These are phyloP conservation scores for Lithodes maja DNA, from an alignment of 2,888 invertebrate species.

Conservation along the genomic window DNA sequence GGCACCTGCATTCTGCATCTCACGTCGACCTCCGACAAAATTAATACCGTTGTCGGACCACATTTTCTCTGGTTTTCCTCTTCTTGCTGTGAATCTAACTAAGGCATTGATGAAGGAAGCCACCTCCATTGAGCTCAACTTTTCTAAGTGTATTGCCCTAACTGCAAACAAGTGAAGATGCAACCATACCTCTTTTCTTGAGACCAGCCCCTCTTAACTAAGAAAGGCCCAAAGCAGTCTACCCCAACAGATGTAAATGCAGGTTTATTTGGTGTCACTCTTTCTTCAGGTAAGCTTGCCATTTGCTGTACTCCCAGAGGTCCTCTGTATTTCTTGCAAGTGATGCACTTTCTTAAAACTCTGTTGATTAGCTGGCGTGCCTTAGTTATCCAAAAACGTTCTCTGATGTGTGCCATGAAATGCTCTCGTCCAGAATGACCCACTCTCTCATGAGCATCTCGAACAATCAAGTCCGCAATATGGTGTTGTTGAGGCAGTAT, in stretches of 20 bases:
- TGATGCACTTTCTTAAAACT: conserved; percentile 25
- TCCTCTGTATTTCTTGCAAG: conserved; percentile 10
- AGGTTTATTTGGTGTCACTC: conserved; percentile 17
- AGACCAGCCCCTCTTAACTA: conserved; percentile 21
- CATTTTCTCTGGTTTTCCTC: conserved; percentile 5
- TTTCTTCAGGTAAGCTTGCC: conserved; percentile 12
- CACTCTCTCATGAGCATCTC: not conserved
- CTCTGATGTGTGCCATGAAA: conserved; percentile 19
- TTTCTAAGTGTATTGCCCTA: conserved; percentile 23
- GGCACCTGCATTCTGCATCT: not conserved
- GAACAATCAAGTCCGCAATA: not conserved
- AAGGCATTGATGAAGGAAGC: conserved; percentile 27
- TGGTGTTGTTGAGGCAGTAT: conserved; percentile 9
- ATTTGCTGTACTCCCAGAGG: conserved; percentile 2
- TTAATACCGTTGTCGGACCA: conserved; percentile 25
- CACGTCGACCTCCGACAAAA: not conserved
- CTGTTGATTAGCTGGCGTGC: conserved; percentile 13
- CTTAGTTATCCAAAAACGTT: conserved; percentile 22
- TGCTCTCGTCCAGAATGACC: conserved; percentile 28
- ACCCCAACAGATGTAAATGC: not conserved
- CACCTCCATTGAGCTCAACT: not conserved
- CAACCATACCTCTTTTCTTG: conserved; percentile 3
- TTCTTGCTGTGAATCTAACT: conserved; percentile 13
- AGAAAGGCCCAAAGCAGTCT: conserved; percentile 25
- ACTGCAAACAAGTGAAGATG: conserved; percentile 24